Evolutionary conservation across 2,113 vertebrate genomes (phyloP).

Genomic region (Piliocolobus tephrosceles): DNA sequence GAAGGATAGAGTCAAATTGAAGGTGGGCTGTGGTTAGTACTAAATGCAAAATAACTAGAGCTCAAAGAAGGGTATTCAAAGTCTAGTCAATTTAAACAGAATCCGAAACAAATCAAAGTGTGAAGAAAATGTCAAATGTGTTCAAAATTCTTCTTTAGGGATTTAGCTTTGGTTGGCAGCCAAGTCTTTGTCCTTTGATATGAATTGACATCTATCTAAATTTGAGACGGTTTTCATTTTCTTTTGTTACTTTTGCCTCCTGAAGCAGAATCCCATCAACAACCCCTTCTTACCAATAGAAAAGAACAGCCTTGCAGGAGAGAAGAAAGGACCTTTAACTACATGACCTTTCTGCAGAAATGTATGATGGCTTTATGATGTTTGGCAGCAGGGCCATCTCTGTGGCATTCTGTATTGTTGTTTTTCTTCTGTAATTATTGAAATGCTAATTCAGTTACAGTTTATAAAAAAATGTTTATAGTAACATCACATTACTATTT

Average conservation of each 20-base stretch:
- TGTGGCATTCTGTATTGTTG: neutral
- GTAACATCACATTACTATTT: neutral
- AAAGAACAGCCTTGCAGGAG: neutral
- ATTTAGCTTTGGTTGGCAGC: slow-evolving; percentile 10
- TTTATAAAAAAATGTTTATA: neutral
- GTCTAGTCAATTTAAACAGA: neutral
- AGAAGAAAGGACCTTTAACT: neutral
- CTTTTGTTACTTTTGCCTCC: neutral
- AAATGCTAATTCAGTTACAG: neutral
- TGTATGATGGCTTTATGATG: accelerated
- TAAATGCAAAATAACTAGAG: neutral
- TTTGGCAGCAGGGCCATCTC: neutral
- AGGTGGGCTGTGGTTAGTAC: neutral
- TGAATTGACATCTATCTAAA: neutral
- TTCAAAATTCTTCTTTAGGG: neutral
- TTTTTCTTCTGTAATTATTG: neutral
- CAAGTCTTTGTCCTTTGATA: slow-evolving; percentile 19
- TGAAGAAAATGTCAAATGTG: neutral
- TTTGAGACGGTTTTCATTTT: neutral
- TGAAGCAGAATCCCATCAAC: neutral
- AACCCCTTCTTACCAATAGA: neutral
- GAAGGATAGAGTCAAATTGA: neutral
- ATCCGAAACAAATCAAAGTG: neutral
- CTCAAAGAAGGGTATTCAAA: neutral
- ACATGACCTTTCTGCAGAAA: neutral